Conservation (phyloP, 2,888 invertebrate genomes). For the Himalopsyche kuldschensis region DNA sequence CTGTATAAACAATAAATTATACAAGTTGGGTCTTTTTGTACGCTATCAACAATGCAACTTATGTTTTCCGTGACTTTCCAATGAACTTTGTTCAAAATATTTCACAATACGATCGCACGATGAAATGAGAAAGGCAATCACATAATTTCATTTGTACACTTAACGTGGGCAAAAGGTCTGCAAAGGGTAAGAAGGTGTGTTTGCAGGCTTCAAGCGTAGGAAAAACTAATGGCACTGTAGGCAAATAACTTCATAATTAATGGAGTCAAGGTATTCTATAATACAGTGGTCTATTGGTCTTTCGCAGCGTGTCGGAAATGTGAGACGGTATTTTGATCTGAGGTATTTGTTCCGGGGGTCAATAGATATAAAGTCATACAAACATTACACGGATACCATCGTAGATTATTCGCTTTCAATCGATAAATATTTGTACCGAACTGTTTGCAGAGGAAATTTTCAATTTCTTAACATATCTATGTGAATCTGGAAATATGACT, state of each 20-base stretch:
- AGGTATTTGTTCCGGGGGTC: not conserved
- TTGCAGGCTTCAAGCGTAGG: conserved; percentile 18
- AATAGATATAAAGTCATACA: not conserved
- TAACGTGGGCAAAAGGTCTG: conserved; percentile 27
- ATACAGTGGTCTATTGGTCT: not conserved
- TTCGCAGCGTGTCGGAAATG: not conserved
- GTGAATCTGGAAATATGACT: no score
- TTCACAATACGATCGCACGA: conserved; percentile 22
- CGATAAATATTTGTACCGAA: no score
- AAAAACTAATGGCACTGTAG: conserved; percentile 4
- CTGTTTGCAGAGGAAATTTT: no score
- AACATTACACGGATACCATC: not conserved
- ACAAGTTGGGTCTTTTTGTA: not conserved
- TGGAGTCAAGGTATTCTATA: not conserved
- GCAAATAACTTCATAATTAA: not conserved
- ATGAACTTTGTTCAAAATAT: conserved; percentile 1
- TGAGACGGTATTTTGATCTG: not conserved
- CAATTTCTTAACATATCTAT: no score
- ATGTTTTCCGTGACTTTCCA: conserved; percentile 1
- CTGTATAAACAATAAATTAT: not conserved
- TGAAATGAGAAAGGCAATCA: conserved; percentile 34
- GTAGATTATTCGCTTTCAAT: no score
- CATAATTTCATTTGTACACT: conserved; percentile 31
- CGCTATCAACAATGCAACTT: not conserved
- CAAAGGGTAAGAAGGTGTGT: conserved; percentile 25